Conservation (phyloP, 2,797 vertebrate genomes). For the Cossypha heuglini region DNA sequence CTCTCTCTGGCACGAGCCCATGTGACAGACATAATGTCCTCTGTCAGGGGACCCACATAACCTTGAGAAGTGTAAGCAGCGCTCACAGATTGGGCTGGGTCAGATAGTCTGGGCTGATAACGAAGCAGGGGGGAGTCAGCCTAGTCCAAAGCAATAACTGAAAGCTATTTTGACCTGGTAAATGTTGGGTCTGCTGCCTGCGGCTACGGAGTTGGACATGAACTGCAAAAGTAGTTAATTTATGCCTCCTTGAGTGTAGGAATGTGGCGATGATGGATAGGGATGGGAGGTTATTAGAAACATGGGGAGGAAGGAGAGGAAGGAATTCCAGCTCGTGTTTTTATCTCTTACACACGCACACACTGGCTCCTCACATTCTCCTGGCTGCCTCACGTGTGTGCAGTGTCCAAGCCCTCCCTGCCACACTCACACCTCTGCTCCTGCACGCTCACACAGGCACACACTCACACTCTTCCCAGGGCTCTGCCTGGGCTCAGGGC, state of each 20-base stretch:
- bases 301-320: constrained; percentile 58
- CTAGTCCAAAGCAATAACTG: constrained; percentile 17
- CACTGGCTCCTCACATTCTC: neutral
- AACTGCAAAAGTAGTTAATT: constrained; percentile 65
- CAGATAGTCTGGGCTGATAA: constrained; percentile 65
- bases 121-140: constrained; percentile 23
- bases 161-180: constrained; percentile 46
- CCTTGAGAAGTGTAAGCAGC: constrained; percentile 54
- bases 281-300: constrained; percentile 69
- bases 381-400: neutral
- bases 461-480: neutral
- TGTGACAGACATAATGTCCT: constrained; percentile 73
- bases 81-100: neutral
- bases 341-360: constrained; percentile 39
- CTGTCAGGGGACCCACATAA: constrained; percentile 68
- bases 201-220: constrained; percentile 45
- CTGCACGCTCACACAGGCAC: neutral
- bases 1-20: constrained; percentile 64
- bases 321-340: constrained; percentile 52
- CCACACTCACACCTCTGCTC: neutral
- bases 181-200: constrained; percentile 59
- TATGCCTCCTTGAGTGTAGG: constrained; percentile 62
- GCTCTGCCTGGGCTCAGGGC: neutral
- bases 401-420: neutral
- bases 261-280: constrained; percentile 65